Evolutionary conservation across 2,797 vertebrate species (phyloP).

Genomic region (Thalassophryne amazonica): DNA sequence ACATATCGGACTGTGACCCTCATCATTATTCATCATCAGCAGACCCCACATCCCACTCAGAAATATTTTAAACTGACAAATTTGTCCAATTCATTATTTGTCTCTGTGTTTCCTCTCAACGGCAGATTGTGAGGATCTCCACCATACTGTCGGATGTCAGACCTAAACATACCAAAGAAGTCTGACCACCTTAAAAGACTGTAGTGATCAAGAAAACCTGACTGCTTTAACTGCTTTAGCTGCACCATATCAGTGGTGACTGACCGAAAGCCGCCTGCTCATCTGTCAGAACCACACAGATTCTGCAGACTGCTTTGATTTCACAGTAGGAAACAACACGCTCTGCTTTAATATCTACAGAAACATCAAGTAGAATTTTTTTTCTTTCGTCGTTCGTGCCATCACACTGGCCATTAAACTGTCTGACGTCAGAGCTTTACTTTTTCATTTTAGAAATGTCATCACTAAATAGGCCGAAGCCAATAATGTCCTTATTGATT

Average conservation of each 20-base stretch:
- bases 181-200: constrained; percentile 27
- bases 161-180: neutral
- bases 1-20: neutral
- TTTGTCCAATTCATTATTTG: too few species aligned
- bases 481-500: too few species aligned
- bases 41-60: neutral
- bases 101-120: too few species aligned
- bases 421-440: too few species aligned
- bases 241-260: constrained; percentile 25
- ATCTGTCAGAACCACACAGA: neutral
- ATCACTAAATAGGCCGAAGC: too few species aligned
- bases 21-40: neutral
- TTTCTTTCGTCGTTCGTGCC: too few species aligned
- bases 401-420: too few species aligned
- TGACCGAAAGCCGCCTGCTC: neutral
- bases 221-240: constrained; percentile 16
- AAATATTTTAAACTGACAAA: too few species aligned
- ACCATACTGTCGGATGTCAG: constrained; percentile 4
- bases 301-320: neutral
- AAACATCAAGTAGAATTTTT: neutral
- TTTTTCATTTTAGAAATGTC: too few species aligned
- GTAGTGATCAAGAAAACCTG: constrained; percentile 10
- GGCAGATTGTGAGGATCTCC: constrained; percentile 1
- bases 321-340: neutral
- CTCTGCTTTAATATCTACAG: neutral